Conservation (phyloP, 2,888 invertebrate genomes). For the Orthosia cruda region DNA sequence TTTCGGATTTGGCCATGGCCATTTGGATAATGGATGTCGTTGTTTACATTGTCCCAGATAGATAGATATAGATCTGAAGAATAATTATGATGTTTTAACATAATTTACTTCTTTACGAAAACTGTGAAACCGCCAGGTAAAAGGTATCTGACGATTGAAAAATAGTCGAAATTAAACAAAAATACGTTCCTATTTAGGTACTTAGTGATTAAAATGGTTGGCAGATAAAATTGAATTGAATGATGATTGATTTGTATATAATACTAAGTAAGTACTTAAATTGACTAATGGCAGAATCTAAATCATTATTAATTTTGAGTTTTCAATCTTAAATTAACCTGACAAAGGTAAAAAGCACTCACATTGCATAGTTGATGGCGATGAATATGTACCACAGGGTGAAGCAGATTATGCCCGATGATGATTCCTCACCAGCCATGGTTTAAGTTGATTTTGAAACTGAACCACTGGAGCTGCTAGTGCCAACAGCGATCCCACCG, state of each 20-base stretch:
- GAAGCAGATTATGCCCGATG: constrained; percentile 80
- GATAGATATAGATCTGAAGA: not conserved
- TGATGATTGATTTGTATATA: not conserved
- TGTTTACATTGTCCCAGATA: no score
- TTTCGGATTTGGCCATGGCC: no score
- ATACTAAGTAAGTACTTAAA: not conserved
- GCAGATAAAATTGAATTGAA: not conserved
- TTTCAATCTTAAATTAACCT: no score
- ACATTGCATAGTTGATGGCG: constrained; percentile 80
- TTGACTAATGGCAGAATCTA: not conserved
- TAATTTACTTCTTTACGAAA: not conserved
- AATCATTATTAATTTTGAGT: not conserved
- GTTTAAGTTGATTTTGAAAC: not conserved
- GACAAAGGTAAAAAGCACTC: constrained; percentile 67
- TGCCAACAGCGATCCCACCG: not conserved
- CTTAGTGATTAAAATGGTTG: not conserved
- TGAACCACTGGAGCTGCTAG: not conserved
- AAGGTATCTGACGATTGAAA: not conserved
- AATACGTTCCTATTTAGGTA: not conserved
- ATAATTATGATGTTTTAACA: not conserved
- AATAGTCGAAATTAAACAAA: not conserved
- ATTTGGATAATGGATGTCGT: no score
- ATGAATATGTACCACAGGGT: constrained; percentile 85
- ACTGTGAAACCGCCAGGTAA: not conserved
- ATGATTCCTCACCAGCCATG: not conserved